Percentiles rank a stretch among this genome's conserved stretches.
phyloP scores from a whole-genome alignment of 2,797 vertebrate genomes.

The Enteromius afrohamiltoni region DNA sequence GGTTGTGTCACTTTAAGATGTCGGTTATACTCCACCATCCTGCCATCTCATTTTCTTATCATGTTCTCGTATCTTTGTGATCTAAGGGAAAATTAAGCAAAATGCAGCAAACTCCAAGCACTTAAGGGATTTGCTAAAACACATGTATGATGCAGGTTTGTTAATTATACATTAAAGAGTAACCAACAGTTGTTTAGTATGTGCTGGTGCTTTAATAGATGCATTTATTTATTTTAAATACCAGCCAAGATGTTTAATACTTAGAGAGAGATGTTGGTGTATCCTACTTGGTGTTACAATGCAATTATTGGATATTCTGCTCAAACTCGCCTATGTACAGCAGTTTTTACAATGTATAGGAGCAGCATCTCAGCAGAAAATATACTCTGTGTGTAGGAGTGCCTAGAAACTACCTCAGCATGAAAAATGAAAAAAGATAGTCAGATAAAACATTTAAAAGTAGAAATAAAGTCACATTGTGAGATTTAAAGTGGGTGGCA shows the following conservation, averaged over 20 bases:
- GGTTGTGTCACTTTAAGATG: conserved; percentile 35
- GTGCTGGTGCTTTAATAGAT: not conserved
- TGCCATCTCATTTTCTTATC: not conserved
- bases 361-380: not conserved
- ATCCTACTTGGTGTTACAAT: not conserved
- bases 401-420: not conserved
- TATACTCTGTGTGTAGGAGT: not conserved
- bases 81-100: not conserved
- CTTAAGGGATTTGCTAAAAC: not conserved
- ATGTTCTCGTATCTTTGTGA: not conserved
- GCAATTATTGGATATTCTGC: not conserved
- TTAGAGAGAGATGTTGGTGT: not conserved
- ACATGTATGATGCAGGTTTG: not conserved
- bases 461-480: not conserved
- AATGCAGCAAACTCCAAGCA: not conserved
- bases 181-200: not conserved
- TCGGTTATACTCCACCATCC: conserved; percentile 16
- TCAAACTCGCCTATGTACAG: not conserved
- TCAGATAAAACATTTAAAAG: not conserved
- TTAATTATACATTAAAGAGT: not conserved
- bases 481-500: not conserved
- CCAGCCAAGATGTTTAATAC: not conserved
- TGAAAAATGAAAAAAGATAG: not conserved
- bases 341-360: not conserved
- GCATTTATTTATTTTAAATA: not conserved